Evolutionary conservation across 1,140 invertebrate genomes (phyloP).

Genomic region (Drosophila sulfurigaster): DNA sequence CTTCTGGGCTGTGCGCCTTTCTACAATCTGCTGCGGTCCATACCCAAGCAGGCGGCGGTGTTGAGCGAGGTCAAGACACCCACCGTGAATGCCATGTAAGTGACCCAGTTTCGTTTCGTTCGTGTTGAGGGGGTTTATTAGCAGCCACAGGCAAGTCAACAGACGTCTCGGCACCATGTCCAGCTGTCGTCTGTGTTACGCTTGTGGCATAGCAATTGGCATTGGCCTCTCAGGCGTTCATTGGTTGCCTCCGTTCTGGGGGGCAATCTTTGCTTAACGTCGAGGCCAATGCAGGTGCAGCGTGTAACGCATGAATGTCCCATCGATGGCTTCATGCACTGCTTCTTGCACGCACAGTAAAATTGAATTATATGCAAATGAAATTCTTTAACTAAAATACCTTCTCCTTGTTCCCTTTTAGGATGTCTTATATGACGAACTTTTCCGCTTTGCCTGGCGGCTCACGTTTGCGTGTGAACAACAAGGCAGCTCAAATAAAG

Average conservation of each 20-base stretch:
- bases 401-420: slow-evolving; percentile 17
- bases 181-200: slow-evolving; percentile 77
- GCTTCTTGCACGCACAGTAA: slow-evolving; percentile 41
- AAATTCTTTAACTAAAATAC: background rate
- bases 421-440: slow-evolving; percentile 88
- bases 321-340: slow-evolving; percentile 13
- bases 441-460: slow-evolving; percentile 88
- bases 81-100: slow-evolving; percentile 93
- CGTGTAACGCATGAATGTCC: slow-evolving; percentile 2
- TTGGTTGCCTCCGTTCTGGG: slow-evolving; percentile 60
- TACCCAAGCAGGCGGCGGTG: slow-evolving; percentile 87
- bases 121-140: background rate
- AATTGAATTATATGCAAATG: background rate
- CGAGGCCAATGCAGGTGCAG: slow-evolving; percentile 54
- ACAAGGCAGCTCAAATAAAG: slow-evolving; percentile 72
- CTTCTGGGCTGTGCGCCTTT: slow-evolving; percentile 96
- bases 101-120: slow-evolving; percentile 15
- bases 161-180: slow-evolving; percentile 56
- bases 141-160: slow-evolving; percentile 77
- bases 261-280: slow-evolving; percentile 23
- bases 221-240: slow-evolving; percentile 23
- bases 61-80: slow-evolving; percentile 91
- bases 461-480: slow-evolving; percentile 84
- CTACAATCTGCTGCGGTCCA: slow-evolving; percentile 93
- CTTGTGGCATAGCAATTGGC: slow-evolving; percentile 73